Evolutionary conservation across 2,113 vertebrate species (phyloP), one percentile per base, ranked within the genome.

Genomic region (Phocoena phocoena): DNA sequence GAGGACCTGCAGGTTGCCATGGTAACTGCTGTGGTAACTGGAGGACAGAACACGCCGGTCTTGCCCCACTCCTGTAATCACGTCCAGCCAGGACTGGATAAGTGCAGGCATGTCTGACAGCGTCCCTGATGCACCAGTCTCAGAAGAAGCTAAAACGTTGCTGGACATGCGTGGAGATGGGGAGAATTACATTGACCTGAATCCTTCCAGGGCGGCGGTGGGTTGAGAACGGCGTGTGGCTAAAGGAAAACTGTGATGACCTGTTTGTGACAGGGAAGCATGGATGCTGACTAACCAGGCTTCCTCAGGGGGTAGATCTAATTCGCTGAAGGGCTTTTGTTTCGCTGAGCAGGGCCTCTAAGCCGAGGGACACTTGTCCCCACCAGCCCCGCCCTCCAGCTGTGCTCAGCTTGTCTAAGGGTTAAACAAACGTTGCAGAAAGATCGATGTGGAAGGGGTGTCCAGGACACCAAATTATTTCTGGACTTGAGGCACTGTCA

Each of bases 1-100:
- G 33, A 94, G 86, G 67, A 36, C 36, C 84, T 26, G 2, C 21
- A 70, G 31, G 96, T 97, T 96, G 47, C 82, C 86, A 76, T 95
- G 68, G 95, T 82, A 90, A 91, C 92, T 15, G 60, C 38, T 8
- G 11, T 18, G 60, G 77, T 76, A 67, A 44, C 9, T 33, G 41
- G 53, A 38, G 53, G 83, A 77, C 80, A 76, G 92, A 65, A 31
- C 28, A 8, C 10, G 20, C 79, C 70, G 85, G 55, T 85, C 79
- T 93, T 85, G 26, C 62, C 63, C 41, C 55, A 23, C 10, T 86
- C 67, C 55, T 94, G 2, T 53, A 55, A 53, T 67, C 77, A 23
- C 0, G 0, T 80, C 97, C 63, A 47, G 63, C n/a, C 76, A 50
- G 91, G 65, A 47, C 65, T 25, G 80, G 67, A 5, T 25, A 50